Percentiles rank a stretch among this genome's conserved stretches.
These are phyloP conservation scores for Pachypanchax playfairii DNA, from an alignment of 2,113 vertebrate species.

Conservation along the genomic window DNA sequence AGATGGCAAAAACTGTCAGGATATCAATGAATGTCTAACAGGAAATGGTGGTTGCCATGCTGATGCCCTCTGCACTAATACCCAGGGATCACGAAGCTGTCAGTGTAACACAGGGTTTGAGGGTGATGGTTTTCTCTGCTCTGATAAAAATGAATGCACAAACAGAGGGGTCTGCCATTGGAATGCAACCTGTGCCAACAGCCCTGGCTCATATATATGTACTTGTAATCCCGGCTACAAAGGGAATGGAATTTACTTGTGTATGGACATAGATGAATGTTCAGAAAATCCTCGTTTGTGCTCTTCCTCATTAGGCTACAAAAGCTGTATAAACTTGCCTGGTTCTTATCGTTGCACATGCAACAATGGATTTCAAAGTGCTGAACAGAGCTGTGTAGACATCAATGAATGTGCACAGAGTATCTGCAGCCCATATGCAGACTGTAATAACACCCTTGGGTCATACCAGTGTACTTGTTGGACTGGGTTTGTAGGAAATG, in stretches of 20 bases:
- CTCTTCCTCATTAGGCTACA: constrained; percentile 72
- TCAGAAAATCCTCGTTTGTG: constrained; percentile 77
- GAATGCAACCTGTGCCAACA: constrained; percentile 85
- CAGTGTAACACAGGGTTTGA: constrained; percentile 75
- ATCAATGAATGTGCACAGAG: constrained; percentile 78
- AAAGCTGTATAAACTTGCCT: constrained; percentile 79
- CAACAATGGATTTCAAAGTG: constrained; percentile 75
- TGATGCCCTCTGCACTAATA: constrained; percentile 76
- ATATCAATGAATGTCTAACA: constrained; percentile 79
- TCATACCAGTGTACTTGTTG: constrained; percentile 78
- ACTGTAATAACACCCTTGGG: constrained; percentile 76
- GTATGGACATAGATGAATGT: constrained; percentile 84
- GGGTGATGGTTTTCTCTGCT: constrained; percentile 78
- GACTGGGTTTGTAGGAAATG: constrained; percentile 79
- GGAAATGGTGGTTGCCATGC: constrained; percentile 79
- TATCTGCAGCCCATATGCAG: constrained; percentile 75
- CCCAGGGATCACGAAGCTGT: constrained; percentile 74
- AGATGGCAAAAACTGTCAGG: constrained; percentile 75
- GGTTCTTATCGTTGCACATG: constrained; percentile 79
- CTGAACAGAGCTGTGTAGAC: constrained; percentile 77
- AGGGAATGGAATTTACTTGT: constrained; percentile 85
- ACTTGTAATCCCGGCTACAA: constrained; percentile 82
- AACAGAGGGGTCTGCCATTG: constrained; percentile 76
- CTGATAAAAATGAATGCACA: constrained; percentile 78
- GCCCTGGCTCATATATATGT: constrained; percentile 79